Evolutionary conservation across 2,113 vertebrate genomes (phyloP).

Genomic region (Coptodon bakossiorum): DNA sequence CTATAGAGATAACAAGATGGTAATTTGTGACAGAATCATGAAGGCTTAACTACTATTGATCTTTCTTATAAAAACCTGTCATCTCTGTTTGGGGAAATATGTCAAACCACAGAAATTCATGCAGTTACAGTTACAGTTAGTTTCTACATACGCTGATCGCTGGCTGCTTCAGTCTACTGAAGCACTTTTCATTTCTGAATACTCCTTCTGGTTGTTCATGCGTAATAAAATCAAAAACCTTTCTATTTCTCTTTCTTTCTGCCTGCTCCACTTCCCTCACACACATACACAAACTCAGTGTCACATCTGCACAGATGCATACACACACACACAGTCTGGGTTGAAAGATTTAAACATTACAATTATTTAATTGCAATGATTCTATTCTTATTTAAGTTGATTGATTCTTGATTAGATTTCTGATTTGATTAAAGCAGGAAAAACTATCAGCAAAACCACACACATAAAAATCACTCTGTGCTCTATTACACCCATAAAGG

Average conservation of each 20-base stretch:
- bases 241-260: background rate
- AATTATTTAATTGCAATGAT: background rate
- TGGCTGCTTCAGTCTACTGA: background rate
- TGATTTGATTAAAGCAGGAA: background rate
- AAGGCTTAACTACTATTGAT: fast-evolving
- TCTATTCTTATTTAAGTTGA: background rate
- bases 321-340: background rate
- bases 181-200: background rate
- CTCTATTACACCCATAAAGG: fast-evolving
- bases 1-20: background rate
- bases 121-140: background rate
- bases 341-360: background rate
- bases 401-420: background rate
- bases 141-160: background rate
- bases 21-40: background rate
- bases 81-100: background rate
- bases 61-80: background rate
- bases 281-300: fast-evolving
- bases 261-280: background rate
- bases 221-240: fast-evolving
- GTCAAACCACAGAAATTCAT: background rate
- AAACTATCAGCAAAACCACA: background rate
- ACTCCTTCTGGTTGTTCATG: fast-evolving
- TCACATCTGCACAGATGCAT: fast-evolving
- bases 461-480: background rate